Conservation (phyloP, 2,797 vertebrate species). For the Hydrolagus colliei region DNA sequence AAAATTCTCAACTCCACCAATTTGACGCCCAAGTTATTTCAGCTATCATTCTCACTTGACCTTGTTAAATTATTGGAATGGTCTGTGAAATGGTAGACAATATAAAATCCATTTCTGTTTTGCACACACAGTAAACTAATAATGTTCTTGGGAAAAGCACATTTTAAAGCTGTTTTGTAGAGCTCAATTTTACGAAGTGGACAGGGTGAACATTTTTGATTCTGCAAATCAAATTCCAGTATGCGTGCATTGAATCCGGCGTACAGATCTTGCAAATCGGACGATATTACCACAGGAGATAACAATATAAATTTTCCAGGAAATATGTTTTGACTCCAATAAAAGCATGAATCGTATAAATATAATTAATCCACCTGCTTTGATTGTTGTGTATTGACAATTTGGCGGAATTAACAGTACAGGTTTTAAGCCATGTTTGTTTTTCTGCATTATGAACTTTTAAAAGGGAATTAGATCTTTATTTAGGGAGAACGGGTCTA, state of each 20-base stretch:
- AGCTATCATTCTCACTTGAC: neutral
- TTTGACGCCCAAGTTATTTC: neutral
- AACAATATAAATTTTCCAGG: neutral
- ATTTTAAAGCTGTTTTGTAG: slow-evolving; percentile 4
- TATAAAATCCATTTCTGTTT: slow-evolving; percentile 18
- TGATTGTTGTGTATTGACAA: neutral
- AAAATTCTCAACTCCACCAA: no score
- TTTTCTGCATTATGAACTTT: neutral
- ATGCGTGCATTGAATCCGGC: neutral
- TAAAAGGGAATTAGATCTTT: no score
- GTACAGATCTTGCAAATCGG: neutral
- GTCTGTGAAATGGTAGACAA: slow-evolving; percentile 6
- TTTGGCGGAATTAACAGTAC: no score
- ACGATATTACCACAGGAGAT: no score
- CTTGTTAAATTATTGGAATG: neutral
- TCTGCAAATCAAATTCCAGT: neutral
- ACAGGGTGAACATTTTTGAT: neutral
- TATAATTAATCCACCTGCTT: neutral
- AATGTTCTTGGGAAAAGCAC: neutral
- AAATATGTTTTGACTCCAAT: neutral
- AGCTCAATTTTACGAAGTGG: neutral
- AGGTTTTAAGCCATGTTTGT: neutral
- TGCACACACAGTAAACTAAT: neutral
- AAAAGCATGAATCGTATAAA: neutral
- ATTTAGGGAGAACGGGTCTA: no score